Evolutionary conservation across 2,888 invertebrate species (phyloP).

Genomic region (Rhagonycha lutea): DNA sequence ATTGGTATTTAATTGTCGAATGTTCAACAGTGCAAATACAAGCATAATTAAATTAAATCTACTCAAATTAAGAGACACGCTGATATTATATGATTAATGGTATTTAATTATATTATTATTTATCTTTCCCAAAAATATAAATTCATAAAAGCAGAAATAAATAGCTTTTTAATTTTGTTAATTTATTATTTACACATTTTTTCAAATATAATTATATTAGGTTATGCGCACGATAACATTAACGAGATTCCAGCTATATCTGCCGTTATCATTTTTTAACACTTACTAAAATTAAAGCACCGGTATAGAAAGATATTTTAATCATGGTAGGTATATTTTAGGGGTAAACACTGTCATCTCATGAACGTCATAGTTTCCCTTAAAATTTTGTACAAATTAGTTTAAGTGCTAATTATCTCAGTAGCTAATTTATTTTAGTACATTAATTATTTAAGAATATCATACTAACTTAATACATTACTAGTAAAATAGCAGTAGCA

Average conservation of each 20-base stretch:
- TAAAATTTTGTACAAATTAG: background rate
- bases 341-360: background rate
- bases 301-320: too few relatives aligned
- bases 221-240: too few relatives aligned
- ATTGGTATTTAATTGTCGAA: background rate
- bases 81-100: background rate
- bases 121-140: background rate
- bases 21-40: background rate
- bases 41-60: background rate
- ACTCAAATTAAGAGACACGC: background rate
- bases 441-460: background rate
- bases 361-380: background rate
- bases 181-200: too few relatives aligned
- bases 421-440: background rate
- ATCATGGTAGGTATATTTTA: too few relatives aligned
- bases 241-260: too few relatives aligned
- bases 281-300: too few relatives aligned
- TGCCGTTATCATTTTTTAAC: too few relatives aligned
- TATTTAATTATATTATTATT: background rate
- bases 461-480: background rate
- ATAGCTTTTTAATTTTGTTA: background rate
- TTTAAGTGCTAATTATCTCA: background rate
- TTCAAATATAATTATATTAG: too few relatives aligned
- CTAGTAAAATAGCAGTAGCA: background rate
- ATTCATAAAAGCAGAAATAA: too few relatives aligned